A percentile compares a stretch with the other conserved stretches of the same genome.
These are phyloP conservation scores for Microchirus variegatus DNA, from an alignment of 2,797 vertebrate species.

Conservation along the genomic window DNA sequence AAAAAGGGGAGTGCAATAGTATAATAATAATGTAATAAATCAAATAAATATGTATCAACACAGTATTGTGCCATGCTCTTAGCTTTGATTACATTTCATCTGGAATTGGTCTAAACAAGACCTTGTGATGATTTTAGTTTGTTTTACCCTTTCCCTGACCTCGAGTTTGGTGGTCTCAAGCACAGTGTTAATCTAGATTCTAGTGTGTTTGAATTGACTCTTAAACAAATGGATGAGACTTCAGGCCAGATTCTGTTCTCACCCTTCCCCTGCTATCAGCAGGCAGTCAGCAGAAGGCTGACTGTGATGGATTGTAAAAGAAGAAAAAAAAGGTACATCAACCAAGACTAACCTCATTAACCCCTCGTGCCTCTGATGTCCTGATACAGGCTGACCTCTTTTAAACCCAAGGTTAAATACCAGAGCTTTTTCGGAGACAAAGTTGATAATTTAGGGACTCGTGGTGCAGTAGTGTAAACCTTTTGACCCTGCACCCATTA, in stretches of 20 bases:
- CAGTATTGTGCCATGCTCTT: neutral
- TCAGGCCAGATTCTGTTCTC: slow-evolving; percentile 6
- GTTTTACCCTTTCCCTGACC: neutral
- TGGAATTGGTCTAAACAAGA: neutral
- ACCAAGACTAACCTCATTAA: slow-evolving; percentile 49
- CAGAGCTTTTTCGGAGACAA: slow-evolving; percentile 12
- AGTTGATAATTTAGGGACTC: slow-evolving; percentile 23
- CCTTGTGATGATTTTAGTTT: neutral
- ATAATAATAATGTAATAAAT: neutral
- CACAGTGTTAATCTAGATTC: neutral
- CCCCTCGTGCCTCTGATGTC: slow-evolving; percentile 37
- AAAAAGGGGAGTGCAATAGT: no score
- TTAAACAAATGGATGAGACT: slow-evolving; percentile 1
- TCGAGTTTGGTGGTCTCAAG: slow-evolving; percentile 1
- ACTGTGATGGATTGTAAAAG: slow-evolving; percentile 14
- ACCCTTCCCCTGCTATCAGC: slow-evolving; percentile 10
- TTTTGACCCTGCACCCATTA: slow-evolving; percentile 22
- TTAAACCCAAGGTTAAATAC: slow-evolving; percentile 38
- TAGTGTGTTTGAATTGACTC: neutral
- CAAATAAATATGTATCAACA: neutral
- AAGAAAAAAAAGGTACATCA: slow-evolving; percentile 24
- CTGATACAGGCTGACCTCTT: slow-evolving; percentile 42
- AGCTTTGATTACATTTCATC: neutral
- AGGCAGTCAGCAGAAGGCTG: slow-evolving; percentile 8
- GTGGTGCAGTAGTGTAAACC: slow-evolving; percentile 1